Conservation (phyloP, 1,140 invertebrate species). For the Coenobita brevimanus region DNA sequence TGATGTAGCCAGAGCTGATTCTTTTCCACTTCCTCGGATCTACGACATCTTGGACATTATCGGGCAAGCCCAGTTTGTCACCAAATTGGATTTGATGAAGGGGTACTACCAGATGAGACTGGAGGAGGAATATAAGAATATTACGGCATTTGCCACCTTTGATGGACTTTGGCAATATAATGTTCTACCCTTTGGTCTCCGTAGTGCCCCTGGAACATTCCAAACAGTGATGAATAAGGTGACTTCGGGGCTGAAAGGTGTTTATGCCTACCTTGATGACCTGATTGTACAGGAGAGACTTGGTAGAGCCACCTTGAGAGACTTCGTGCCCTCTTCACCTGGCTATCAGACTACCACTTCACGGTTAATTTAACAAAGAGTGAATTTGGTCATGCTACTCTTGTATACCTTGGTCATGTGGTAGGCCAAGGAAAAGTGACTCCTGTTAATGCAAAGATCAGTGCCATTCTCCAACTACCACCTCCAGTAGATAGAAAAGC, state of each 20-base stretch:
- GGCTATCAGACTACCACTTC: neutral
- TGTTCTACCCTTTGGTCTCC: neutral
- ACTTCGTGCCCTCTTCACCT: neutral
- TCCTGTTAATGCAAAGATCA: too few relatives aligned
- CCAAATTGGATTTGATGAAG: constrained; percentile 15
- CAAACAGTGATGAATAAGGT: constrained; percentile 12
- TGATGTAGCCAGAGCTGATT: neutral
- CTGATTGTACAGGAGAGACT: neutral
- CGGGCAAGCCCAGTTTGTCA: neutral
- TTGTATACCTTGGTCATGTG: neutral
- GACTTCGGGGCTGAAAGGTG: neutral
- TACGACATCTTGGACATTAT: neutral
- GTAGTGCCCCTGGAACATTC: neutral
- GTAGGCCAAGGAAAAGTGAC: neutral
- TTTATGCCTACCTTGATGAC: constrained; percentile 6
- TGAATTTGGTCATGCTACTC: constrained; percentile 5
- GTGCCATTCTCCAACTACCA: neutral
- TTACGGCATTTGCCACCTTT: neutral
- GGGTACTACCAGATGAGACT: constrained; percentile 4
- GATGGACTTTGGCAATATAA: neutral
- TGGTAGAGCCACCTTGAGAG: neutral
- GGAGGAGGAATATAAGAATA: neutral
- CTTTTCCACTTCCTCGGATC: neutral
- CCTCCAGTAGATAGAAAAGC: neutral
- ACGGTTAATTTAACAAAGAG: neutral